Percentiles rank a stretch among this genome's conserved stretches.
phyloP scores from a whole-genome alignment of 2,113 vertebrate species.

The Phocoena phocoena region DNA sequence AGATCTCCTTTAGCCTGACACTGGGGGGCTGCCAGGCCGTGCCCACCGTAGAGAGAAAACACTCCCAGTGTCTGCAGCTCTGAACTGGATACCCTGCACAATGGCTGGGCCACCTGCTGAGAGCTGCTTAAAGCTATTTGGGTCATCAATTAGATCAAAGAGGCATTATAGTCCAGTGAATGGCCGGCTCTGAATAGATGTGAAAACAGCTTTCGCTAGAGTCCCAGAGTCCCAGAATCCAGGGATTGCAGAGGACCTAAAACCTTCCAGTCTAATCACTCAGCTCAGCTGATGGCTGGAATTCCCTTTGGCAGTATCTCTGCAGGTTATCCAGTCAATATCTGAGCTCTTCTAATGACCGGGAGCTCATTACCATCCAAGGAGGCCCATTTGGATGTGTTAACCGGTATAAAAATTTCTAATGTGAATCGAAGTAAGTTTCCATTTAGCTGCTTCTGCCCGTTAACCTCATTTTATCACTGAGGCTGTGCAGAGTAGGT shows the following conservation, averaged over 20 bases:
- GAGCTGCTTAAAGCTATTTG: constrained; percentile 10
- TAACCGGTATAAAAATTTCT: background rate
- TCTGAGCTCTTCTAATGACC: accelerated
- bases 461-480: background rate
- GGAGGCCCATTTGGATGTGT: background rate
- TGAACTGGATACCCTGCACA: background rate
- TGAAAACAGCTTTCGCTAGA: background rate
- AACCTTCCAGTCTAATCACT: accelerated
- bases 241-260: background rate
- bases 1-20: background rate
- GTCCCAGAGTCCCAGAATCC: background rate
- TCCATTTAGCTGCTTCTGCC: background rate
- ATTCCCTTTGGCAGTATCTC: too few species aligned
- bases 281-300: background rate
- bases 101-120: constrained; percentile 23
- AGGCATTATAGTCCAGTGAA: constrained; percentile 21
- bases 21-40: accelerated
- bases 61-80: background rate
- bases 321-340: accelerated
- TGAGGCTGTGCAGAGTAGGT: background rate
- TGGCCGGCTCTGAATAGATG: constrained; percentile 38
- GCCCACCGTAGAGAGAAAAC: background rate
- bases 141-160: constrained; percentile 56
- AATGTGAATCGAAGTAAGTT: background rate
- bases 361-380: accelerated